Base-by-base conservation (phyloP, 2,888 invertebrate genomes). In the Gisinianus flammeolus region DNA sequence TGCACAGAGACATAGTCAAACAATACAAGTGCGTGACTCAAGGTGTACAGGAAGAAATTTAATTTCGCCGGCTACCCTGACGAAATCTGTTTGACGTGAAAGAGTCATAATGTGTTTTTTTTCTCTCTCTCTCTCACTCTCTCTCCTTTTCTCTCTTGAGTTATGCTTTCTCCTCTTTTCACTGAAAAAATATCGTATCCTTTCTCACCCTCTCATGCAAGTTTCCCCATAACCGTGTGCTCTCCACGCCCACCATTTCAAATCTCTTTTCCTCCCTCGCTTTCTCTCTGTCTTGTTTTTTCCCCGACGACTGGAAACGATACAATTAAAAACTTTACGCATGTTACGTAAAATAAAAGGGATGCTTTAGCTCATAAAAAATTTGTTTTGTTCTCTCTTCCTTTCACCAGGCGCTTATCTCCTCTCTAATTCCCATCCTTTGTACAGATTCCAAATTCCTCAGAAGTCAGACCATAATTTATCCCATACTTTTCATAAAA, bases 11-110 rank as follows among this genome's bases (percentile, higher is more conserved):
- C 1, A 2, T 26, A 26, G 10, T 6, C 26, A 62, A 62, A 22
- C 4, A 22, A 10, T 26, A 16, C 30, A 6, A 71, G 44, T 58
- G 58, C 58, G 58, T 30, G 72, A 72, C 58, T 58, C n/a, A 58
- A 54, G 58, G 72, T 72, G 30, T 33, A 72, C 56, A 22, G 33
- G 19, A 72, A 62, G 74, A 74, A 74, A 74, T 74, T 74, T 74
- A 74, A 74, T 74, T 74, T 74, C 52, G 44, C 30, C 52, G 54
- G 54, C 71, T 71, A 28, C 30, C 68, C 68, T 68, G 35, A 44
- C 44, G 68, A 68, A 68, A 68, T 68, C 68, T 68, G 68, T 35
- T 68, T 68, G 68, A 68, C 68, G 68, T 68, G 44, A 35, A 68
- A 24, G 35, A 68, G 68, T 44, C 68, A 68, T 68, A 68, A 68